Evolutionary conservation across 2,797 vertebrate species (phyloP).

Genomic region (Sylvilagus floridanus): DNA sequence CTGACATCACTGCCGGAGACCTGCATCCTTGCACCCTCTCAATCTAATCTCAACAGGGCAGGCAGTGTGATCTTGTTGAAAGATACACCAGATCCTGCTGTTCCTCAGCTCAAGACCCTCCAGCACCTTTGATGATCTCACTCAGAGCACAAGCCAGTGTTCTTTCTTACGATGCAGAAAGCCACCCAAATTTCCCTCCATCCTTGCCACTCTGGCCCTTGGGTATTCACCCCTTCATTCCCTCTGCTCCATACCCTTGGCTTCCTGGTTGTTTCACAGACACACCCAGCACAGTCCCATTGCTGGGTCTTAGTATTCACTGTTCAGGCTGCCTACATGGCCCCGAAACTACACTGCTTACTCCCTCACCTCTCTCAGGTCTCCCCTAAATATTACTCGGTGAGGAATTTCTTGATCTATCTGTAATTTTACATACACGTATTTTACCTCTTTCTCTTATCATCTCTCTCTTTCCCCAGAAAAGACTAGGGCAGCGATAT

Average conservation of each 20-base stretch:
- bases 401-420: background rate
- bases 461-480: background rate
- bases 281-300: background rate
- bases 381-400: background rate
- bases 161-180: background rate
- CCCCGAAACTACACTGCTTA: background rate
- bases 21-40: background rate
- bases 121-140: background rate
- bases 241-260: background rate
- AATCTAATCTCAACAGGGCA: background rate
- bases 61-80: background rate
- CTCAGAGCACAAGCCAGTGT: background rate
- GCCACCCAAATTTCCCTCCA: background rate
- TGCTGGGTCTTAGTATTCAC: background rate
- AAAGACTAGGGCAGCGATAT: background rate
- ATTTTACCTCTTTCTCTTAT: background rate
- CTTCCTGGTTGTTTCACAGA: background rate
- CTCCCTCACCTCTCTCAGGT: background rate
- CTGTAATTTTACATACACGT: background rate
- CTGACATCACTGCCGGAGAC: background rate
- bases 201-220: background rate
- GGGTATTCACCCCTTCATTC: background rate
- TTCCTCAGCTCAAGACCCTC: background rate
- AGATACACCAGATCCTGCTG: background rate
- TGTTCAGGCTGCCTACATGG: background rate